phyloP scores from a whole-genome alignment of 2,797 vertebrate species.

The Artibeus jamaicensis region DNA sequence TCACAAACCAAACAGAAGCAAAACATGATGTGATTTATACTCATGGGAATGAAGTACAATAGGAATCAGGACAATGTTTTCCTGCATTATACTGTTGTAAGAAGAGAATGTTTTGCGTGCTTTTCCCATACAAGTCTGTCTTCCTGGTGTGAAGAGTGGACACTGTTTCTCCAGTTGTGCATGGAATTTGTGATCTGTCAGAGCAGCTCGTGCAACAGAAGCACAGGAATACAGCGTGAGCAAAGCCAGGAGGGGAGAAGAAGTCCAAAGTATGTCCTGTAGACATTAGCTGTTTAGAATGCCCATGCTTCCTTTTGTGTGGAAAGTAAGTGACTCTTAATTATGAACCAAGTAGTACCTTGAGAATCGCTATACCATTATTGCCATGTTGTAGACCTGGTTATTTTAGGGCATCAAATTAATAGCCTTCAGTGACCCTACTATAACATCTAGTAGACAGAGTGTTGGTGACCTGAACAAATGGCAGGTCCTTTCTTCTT shows the following conservation, averaged over 20 bases:
- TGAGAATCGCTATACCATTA: neutral
- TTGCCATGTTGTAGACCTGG: neutral
- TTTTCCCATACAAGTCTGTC: neutral
- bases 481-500: neutral
- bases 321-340: neutral
- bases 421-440: neutral
- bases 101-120: neutral
- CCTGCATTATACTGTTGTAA: neutral
- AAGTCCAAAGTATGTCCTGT: neutral
- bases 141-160: neutral
- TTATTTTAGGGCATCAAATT: neutral
- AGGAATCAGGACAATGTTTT: neutral
- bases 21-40: neutral
- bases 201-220: neutral
- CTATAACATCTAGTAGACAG: neutral
- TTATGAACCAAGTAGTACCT: neutral
- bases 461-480: neutral
- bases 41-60: neutral
- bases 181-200: neutral
- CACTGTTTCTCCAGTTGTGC: neutral
- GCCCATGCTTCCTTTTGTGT: neutral
- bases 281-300: neutral
- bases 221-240: neutral
- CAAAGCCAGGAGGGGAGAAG: neutral
- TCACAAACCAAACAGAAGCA: neutral